phyloP scores from a whole-genome alignment of 1,140 invertebrate genomes.

The Diachasmimorpha longicaudata region DNA sequence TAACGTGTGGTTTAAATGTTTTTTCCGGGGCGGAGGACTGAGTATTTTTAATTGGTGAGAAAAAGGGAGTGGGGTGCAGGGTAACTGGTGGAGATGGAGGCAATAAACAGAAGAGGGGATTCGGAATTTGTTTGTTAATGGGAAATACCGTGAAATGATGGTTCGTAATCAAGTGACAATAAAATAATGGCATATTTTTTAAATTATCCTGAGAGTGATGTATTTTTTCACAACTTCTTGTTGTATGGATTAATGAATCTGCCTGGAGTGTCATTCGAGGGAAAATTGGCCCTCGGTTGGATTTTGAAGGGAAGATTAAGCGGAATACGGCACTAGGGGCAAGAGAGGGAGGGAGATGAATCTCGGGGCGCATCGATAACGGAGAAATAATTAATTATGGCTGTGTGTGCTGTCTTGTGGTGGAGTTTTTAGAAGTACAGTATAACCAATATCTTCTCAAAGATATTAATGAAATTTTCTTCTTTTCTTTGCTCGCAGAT shows the following conservation, averaged over 20 bases:
- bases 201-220: not conserved
- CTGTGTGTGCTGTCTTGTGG: slow-evolving; percentile 11
- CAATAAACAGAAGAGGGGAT: not conserved
- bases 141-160: not conserved
- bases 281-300: not conserved
- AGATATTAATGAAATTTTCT: not conserved
- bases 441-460: not conserved
- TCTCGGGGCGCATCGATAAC: slow-evolving; percentile 30
- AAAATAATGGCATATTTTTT: not conserved
- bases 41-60: not conserved
- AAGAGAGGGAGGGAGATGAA: not conserved
- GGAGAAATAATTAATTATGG: slow-evolving; percentile 44
- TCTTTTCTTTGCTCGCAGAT: slow-evolving; percentile 53
- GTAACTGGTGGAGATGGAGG: not conserved
- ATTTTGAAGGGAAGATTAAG: slow-evolving; percentile 16
- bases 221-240: not conserved
- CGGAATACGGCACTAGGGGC: not conserved
- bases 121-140: not conserved
- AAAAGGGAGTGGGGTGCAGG: not conserved
- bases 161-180: not conserved
- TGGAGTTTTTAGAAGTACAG: not conserved
- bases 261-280: not conserved
- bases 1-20: not conserved
- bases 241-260: not conserved
- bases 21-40: not conserved